These are phyloP conservation scores for Netelia inedita DNA, from an alignment of 2,888 invertebrate species.

Conservation along the genomic window DNA sequence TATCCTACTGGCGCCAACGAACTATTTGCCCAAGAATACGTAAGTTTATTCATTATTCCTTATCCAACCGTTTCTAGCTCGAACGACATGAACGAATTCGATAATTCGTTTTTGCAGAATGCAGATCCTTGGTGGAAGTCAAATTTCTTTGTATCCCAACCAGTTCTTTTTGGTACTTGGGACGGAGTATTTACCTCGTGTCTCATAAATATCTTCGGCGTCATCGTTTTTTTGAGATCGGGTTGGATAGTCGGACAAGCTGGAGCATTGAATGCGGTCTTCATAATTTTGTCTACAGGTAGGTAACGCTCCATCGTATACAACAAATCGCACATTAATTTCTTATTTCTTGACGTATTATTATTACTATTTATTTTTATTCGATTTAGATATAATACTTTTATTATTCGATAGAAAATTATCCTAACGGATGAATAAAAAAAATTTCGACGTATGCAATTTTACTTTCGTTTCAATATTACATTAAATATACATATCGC, in stretches of 20 bases:
- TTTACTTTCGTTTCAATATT: too few species aligned
- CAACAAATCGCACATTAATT: neutral
- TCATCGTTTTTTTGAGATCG: conserved; percentile 97
- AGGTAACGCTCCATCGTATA: conserved; percentile 65
- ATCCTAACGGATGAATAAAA: too few species aligned
- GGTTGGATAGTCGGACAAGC: conserved; percentile 99
- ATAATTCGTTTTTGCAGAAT: conserved; percentile 86
- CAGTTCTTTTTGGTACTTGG: conserved; percentile 98
- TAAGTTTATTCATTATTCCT: conserved; percentile 81
- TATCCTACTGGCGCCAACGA: conserved; percentile 96
- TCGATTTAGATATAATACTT: neutral
- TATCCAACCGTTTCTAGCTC: neutral
- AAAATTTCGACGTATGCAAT: too few species aligned
- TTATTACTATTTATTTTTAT: neutral
- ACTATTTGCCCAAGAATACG: conserved; percentile 96
- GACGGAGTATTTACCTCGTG: conserved; percentile 99
- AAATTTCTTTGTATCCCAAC: conserved; percentile 98
- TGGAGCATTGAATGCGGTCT: conserved; percentile 92
- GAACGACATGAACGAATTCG: neutral
- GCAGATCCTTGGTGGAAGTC: conserved; percentile 98
- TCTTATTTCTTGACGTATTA: neutral
- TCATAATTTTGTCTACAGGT: conserved; percentile 94
- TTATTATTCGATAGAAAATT: too few species aligned
- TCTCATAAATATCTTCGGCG: conserved; percentile 98
- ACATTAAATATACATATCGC: too few species aligned